Base-by-base conservation (phyloP, 1,140 invertebrate genomes). In the Hormaphis cornu region DNA sequence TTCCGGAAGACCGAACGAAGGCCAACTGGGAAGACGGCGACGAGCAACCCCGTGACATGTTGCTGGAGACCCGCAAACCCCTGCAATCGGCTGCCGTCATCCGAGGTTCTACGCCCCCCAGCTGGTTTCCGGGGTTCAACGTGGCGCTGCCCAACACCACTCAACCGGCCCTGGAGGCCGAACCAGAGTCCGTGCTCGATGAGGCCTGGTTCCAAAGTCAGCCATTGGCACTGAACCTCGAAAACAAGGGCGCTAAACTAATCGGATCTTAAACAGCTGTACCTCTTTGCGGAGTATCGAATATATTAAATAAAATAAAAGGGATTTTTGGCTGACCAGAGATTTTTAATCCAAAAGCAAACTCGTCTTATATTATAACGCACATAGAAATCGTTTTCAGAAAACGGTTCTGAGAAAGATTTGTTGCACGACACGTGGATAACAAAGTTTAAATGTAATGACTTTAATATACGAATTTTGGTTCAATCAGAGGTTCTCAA, bases 171-270 rank as follows among this genome's bases (percentile, higher is more conserved):
- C 7, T 66, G 18, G 44, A 20, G 7, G 22, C 1, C 18, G 61
- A 66, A 10, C 61, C 61, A 9, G 61, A 46, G 22, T 0, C 12
- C 7, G 8, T 66, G 12, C 7, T 66, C 12, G 61, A 66, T 6
- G 42, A 66, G 24, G 61, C 61, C 2, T 66, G 61, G 61, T 66
- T 66, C 16, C 61, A 66, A 4, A 66, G 61, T 24, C 61, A 66
- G 12, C 61, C 61, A 1, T 7, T 66, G 44, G n/a, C 44, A 7
- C n/a, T 66, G 12, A 30, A 66, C 14, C 20, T 66, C 9, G 61
- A 66, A 20, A 28, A 46, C 0, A 66, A 66, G 5, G 61, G 61
- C 7, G 61, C 61, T 3, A 66, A 66, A 24, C 61, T 66, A 9
- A 66, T 66, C 22, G 61, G 61, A 10, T 66, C 61, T 26, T 61